Base-by-base conservation (phyloP, 1,140 invertebrate genomes). In the Andricus grossulariae region DNA sequence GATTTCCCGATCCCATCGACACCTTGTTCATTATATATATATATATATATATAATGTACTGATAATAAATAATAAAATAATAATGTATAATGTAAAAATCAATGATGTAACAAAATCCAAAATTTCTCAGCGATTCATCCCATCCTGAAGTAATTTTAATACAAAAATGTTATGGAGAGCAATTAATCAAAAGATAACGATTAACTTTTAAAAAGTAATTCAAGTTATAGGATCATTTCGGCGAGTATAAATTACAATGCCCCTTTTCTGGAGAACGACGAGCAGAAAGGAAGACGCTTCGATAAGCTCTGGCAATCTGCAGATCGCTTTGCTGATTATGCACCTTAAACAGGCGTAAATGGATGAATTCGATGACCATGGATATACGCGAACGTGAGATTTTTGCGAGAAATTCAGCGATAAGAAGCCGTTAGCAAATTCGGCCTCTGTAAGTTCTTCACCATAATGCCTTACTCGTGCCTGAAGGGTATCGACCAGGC, bases 151-250 rank as follows among this genome's bases (percentile, higher is more conserved):
- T 60, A 66, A 66, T 66, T 66, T 8, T 15, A 66, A 45, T 66
- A 66, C 39, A 39, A 66, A 39, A 66, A 66, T 39, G n/a, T 66
- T 15, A 8, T 32, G 32, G 32, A n/a, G 25, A 32, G 39, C n/a
- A 66, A 66, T 66, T 66, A 39, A 66, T 66, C 25, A 66, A 66
- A 32, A 66, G 60, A 66, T 66, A 66, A 66, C n/a, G 39, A 66
- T 66, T 66, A 39, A 66, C 7, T 45, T 66, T 39, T n/a, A 11
- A 8, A 39, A 66, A 39, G 60, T 66, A 66, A 66, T 39, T 39
- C 25, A 66, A 54, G 16, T 54, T 18, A 66, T 66, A 32, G 16
- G 32, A 32, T 66, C 25, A 66, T 66, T 66, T 66, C 15, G 10
- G 18, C 52, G 25, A 39, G 39, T 15, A 66, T 66, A 66, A 66